A percentile compares a stretch with the other conserved stretches of the same genome.
phyloP scores from a whole-genome alignment of 2,888 invertebrate species.

The Sipha maydis region DNA sequence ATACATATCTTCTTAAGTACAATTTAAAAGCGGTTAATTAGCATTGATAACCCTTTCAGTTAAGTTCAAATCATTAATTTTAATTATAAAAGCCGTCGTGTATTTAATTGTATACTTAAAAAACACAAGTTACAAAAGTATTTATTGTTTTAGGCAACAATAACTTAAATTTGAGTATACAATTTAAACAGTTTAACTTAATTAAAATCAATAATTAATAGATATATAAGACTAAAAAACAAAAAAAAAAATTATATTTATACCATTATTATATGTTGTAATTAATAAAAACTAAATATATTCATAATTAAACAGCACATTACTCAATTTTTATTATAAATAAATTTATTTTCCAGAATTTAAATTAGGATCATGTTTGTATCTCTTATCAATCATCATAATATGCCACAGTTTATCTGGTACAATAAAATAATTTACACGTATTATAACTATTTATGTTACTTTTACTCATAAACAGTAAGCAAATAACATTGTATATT shows the following conservation, averaged over 20 bases:
- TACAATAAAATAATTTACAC: conserved; percentile 12
- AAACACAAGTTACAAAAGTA: not conserved
- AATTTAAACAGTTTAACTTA: not conserved
- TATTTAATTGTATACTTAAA: conserved; percentile 12
- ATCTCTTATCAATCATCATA: conserved; percentile 3
- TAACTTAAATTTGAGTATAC: not conserved
- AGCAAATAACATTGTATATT: not conserved
- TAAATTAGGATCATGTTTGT: not conserved
- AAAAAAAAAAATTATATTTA: too few relatives aligned
- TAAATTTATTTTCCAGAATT: not conserved
- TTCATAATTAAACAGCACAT: too few relatives aligned
- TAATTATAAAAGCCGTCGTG: conserved; percentile 41
- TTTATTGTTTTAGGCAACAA: not conserved
- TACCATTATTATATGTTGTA: too few relatives aligned
- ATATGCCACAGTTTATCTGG: not conserved
- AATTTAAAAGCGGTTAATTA: conserved; percentile 13
- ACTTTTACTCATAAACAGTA: conserved; percentile 29
- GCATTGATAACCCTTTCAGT: conserved; percentile 44
- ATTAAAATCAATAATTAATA: not conserved
- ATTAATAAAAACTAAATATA: too few relatives aligned
- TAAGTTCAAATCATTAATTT: conserved; percentile 54
- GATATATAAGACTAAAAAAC: too few relatives aligned
- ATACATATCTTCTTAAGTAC: not conserved
- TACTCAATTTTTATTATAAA: too few relatives aligned
- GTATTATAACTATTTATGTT: too few relatives aligned